A percentile compares a stretch with the other conserved stretches of the same genome.
Conservation (phyloP, 2,113 vertebrate species). For the Tamias sibiricus region DNA sequence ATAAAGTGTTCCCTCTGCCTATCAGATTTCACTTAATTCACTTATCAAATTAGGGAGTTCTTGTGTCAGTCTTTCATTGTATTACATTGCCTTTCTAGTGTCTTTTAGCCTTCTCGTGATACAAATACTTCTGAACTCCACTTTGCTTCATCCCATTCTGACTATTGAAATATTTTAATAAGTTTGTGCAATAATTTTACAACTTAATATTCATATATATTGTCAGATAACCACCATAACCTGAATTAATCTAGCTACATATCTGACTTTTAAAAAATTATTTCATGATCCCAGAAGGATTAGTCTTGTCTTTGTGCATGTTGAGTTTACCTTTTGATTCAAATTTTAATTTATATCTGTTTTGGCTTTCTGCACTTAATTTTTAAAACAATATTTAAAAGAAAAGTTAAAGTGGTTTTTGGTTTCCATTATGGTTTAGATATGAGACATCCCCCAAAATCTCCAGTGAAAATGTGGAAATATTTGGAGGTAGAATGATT, state of each 20-base stretch:
- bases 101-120: conserved; percentile 82
- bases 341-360: conserved; percentile 51
- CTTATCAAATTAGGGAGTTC: conserved; percentile 83
- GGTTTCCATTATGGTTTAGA: too few species aligned
- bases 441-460: too few species aligned
- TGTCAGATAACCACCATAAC: conserved; percentile 79
- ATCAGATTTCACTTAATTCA: conserved; percentile 81
- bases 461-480: too few species aligned
- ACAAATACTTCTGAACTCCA: conserved; percentile 80
- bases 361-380: background rate
- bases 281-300: conserved; percentile 52
- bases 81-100: conserved; percentile 79
- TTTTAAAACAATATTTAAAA: conserved; percentile 56
- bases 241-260: conserved; percentile 77
- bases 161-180: conserved; percentile 83
- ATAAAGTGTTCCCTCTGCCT: conserved; percentile 78
- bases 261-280: conserved; percentile 69
- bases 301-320: background rate
- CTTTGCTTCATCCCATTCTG: conserved; percentile 80
- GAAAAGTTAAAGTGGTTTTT: background rate
- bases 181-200: conserved; percentile 80
- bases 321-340: conserved; percentile 23
- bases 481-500: too few species aligned
- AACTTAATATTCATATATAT: conserved; percentile 76
- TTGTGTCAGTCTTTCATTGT: conserved; percentile 81